These are phyloP conservation scores for Amiota mariae DNA, from an alignment of 2,888 invertebrate genomes.

Conservation along the genomic window DNA sequence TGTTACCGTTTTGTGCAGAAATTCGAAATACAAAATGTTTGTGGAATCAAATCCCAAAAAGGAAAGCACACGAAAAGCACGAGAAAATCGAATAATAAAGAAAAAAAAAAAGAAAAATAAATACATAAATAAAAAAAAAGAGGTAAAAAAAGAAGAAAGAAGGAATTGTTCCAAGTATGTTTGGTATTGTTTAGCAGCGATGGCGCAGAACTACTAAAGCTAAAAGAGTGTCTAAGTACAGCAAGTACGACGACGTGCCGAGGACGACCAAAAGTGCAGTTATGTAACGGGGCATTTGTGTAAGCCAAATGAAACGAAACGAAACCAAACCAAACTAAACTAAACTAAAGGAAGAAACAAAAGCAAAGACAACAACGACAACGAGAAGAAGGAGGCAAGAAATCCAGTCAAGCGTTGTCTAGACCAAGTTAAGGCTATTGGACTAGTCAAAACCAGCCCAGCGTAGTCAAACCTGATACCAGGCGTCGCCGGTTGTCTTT, in stretches of 20 bases:
- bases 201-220: constrained; percentile 50
- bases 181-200: constrained; percentile 6
- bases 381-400: neutral
- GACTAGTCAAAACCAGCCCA: too few species aligned
- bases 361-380: neutral
- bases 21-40: constrained; percentile 51
- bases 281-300: constrained; percentile 56
- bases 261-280: constrained; percentile 59
- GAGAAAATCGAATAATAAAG: neutral
- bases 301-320: neutral
- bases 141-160: constrained; percentile 30
- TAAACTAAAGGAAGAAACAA: neutral
- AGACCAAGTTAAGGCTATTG: constrained; percentile 44
- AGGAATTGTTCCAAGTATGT: constrained; percentile 41
- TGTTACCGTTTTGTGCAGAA: constrained; percentile 56
- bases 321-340: neutral
- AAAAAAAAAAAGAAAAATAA: neutral
- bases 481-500: too few species aligned
- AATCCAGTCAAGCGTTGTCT: constrained; percentile 2
- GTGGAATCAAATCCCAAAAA: constrained; percentile 48
- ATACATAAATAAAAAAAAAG: neutral
- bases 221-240: constrained; percentile 51
- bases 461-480: too few species aligned
- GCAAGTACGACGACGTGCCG: constrained; percentile 29
- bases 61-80: constrained; percentile 42